Conservation (phyloP, 2,888 invertebrate species). For the Callyntrura sp. region DNA sequence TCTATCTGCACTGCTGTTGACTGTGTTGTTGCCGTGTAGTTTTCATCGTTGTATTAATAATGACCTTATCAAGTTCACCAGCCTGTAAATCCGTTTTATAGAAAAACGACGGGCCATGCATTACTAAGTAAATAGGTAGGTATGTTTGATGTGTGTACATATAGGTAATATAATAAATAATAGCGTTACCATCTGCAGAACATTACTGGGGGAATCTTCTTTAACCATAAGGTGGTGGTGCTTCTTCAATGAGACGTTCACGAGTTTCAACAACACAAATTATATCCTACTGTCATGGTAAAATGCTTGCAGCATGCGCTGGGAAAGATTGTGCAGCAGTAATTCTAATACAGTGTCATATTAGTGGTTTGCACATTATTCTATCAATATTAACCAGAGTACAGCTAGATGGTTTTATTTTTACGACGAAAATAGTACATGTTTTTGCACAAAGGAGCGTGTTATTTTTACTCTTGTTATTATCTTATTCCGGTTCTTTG, state of each 20-base stretch:
- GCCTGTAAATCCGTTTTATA: conserved; percentile 27
- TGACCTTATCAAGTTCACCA: conserved; percentile 59
- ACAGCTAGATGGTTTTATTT: no score
- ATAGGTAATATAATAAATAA: background rate
- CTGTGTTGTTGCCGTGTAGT: background rate
- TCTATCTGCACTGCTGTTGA: background rate
- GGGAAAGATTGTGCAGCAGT: background rate
- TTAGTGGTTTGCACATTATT: no score
- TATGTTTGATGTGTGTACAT: background rate
- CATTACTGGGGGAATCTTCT: background rate
- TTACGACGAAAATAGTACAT: no score
- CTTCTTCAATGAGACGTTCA: no score
- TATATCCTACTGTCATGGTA: no score
- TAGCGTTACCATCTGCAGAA: background rate
- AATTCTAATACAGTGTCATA: background rate
- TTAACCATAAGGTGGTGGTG: no score
- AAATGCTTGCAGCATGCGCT: background rate
- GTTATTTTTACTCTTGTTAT: no score
- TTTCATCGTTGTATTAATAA: conserved; percentile 3
- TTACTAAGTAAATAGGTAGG: background rate
- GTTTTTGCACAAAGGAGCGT: no score
- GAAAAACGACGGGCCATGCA: background rate
- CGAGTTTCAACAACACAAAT: no score
- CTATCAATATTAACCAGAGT: no score
- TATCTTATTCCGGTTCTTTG: no score